Conservation (phyloP, 1,140 invertebrate species). For the Hycleus phaleratus region DNA sequence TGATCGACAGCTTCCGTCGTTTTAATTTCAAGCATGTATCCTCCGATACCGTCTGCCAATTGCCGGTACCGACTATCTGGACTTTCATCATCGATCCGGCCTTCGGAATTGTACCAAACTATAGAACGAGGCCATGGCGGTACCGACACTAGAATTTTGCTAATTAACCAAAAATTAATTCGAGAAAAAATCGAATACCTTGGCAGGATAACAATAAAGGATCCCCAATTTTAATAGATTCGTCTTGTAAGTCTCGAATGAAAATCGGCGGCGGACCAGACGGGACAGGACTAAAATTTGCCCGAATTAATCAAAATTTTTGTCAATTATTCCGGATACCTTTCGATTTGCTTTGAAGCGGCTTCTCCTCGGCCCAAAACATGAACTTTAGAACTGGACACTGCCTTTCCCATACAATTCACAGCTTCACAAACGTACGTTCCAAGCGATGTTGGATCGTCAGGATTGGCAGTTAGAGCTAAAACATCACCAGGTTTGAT, state of each 20-base stretch:
- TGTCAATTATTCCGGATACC: constrained; percentile 24
- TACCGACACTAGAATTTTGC: constrained; percentile 52
- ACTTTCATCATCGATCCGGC: constrained; percentile 56
- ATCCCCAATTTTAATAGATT: constrained; percentile 69
- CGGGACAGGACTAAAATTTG: constrained; percentile 24
- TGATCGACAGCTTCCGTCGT: constrained; percentile 69
- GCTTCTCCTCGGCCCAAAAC: constrained; percentile 62
- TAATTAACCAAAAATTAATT: not conserved
- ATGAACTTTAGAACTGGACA: constrained; percentile 74
- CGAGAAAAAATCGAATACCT: constrained; percentile 43
- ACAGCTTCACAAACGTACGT: constrained; percentile 77
- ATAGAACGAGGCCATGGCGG: constrained; percentile 74
- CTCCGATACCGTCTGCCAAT: constrained; percentile 71
- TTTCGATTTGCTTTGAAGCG: constrained; percentile 51
- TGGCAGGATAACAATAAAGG: constrained; percentile 61
- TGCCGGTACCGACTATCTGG: constrained; percentile 55
- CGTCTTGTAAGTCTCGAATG: constrained; percentile 59
- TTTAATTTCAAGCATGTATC: constrained; percentile 65
- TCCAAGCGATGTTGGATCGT: constrained; percentile 74
- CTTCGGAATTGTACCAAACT: constrained; percentile 77
- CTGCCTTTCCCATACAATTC: constrained; percentile 78
- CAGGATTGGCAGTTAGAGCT: constrained; percentile 69
- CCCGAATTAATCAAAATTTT: constrained; percentile 7
- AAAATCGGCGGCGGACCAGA: constrained; percentile 66
- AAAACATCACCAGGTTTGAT: constrained; percentile 84